A percentile compares a stretch with the other conserved stretches of the same genome.
Evolutionary conservation across 2,113 vertebrate genomes (phyloP).

Genomic region (Oncorhynchus tshawytscha): DNA sequence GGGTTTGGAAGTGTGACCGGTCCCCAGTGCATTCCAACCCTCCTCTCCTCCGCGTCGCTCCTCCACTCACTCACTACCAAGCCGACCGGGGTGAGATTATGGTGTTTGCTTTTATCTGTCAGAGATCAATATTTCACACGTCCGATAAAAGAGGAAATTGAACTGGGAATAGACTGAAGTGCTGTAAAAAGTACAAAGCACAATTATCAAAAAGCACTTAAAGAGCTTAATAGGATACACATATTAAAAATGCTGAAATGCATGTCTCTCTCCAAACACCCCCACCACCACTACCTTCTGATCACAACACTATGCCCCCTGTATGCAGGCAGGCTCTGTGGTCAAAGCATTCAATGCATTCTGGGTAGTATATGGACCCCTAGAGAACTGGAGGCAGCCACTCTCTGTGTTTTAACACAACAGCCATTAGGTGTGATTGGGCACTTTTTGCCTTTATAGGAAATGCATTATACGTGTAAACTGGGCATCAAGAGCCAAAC

Average conservation of each 20-base stretch:
- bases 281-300: conserved; percentile 76
- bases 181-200: conserved; percentile 99
- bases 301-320: conserved; percentile 79
- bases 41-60: conserved; percentile 72
- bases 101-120: conserved; percentile 99
- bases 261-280: conserved; percentile 74
- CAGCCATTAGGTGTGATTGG: conserved; percentile 88
- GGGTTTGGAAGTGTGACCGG: conserved; percentile 80
- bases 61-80: conserved; percentile 82
- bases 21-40: conserved; percentile 83
- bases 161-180: conserved; percentile 99
- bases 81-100: conserved; percentile 93
- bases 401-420: conserved; percentile 78
- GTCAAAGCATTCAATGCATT: conserved; percentile 82
- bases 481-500: conserved; percentile 42
- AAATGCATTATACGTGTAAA: conserved; percentile 72
- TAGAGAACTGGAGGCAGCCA: conserved; percentile 49
- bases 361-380: conserved; percentile 83
- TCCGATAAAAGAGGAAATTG: conserved; percentile 99
- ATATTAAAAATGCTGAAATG: conserved; percentile 99
- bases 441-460: conserved; percentile 91
- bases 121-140: conserved; percentile 99
- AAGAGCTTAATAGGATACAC: conserved; percentile 98
- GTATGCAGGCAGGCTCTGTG: conserved; percentile 70
- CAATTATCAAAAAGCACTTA: conserved; percentile 99